phyloP scores from a whole-genome alignment of 2,888 invertebrate species.

The Cabera pusaria region DNA sequence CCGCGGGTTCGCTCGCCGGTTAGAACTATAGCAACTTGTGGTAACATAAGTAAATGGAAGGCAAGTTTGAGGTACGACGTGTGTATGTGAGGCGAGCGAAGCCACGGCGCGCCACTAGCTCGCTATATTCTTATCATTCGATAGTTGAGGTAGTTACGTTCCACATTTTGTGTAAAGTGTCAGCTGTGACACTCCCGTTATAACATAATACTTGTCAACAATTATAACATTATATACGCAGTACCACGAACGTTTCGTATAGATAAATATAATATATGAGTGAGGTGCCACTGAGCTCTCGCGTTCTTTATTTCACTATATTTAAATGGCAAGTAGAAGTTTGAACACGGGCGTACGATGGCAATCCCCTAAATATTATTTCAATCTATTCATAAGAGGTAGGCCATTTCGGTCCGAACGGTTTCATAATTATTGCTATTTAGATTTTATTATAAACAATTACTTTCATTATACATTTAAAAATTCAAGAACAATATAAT shows the following conservation, averaged over 20 bases:
- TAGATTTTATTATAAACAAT: constrained; percentile 19
- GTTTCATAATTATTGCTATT: constrained; percentile 37
- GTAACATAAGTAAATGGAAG: constrained; percentile 56
- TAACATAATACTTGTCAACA: constrained; percentile 63
- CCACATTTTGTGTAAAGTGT: constrained; percentile 63
- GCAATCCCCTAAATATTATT: constrained; percentile 26
- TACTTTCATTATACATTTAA: constrained; percentile 15
- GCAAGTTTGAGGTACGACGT: constrained; percentile 63
- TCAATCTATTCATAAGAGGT: constrained; percentile 41
- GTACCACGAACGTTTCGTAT: constrained; percentile 44
- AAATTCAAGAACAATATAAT: constrained; percentile 12
- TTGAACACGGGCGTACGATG: constrained; percentile 23
- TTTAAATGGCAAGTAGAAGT: constrained; percentile 30
- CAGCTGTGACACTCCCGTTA: constrained; percentile 68
- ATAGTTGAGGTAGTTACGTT: constrained; percentile 80
- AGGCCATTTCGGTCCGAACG: constrained; percentile 57
- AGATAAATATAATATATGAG: constrained; percentile 25
- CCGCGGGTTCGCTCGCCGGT: constrained; percentile 23
- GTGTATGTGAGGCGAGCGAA: constrained; percentile 31
- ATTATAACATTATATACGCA: constrained; percentile 57
- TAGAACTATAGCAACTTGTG: constrained; percentile 33
- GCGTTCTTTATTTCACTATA: constrained; percentile 21
- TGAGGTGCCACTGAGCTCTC: constrained; percentile 16
- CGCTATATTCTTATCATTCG: constrained; percentile 67
- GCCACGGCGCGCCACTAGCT: constrained; percentile 46